These are phyloP conservation scores for Aleadryas rufinucha DNA, from an alignment of 2,113 vertebrate species.

Conservation along the genomic window DNA sequence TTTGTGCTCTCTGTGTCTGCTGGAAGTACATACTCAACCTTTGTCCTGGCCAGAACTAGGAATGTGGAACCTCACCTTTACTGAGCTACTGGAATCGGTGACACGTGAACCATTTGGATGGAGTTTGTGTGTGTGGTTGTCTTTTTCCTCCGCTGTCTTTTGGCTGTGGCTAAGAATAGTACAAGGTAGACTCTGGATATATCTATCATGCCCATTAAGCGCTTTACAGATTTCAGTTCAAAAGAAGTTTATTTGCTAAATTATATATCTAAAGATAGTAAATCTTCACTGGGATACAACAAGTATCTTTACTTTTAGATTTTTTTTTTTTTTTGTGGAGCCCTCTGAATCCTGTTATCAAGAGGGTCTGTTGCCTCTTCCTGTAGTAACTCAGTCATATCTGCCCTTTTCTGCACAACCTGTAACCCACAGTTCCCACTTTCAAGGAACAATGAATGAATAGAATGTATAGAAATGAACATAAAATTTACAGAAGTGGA, in stretches of 20 bases:
- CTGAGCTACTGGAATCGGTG: rapidly evolving
- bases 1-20: not conserved
- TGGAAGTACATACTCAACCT: not conserved
- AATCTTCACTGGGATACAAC: not conserved
- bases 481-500: not conserved
- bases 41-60: not conserved
- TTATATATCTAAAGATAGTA: not conserved
- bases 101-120: not conserved
- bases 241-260: not conserved
- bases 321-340: not conserved
- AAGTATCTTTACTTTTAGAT: not conserved
- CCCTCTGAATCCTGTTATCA: not conserved
- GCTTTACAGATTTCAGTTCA: not conserved
- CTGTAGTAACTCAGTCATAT: not conserved
- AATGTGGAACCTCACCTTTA: not conserved
- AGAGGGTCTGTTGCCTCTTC: not conserved
- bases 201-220: not conserved
- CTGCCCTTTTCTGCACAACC: not conserved
- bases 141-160: not conserved
- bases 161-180: not conserved
- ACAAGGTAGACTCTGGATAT: not conserved
- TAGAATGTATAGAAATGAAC: not conserved
- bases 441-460: not conserved
- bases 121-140: not conserved
- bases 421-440: not conserved